Evolutionary conservation across 2,888 invertebrate species (phyloP).

Genomic region (Lasiommata megera): DNA sequence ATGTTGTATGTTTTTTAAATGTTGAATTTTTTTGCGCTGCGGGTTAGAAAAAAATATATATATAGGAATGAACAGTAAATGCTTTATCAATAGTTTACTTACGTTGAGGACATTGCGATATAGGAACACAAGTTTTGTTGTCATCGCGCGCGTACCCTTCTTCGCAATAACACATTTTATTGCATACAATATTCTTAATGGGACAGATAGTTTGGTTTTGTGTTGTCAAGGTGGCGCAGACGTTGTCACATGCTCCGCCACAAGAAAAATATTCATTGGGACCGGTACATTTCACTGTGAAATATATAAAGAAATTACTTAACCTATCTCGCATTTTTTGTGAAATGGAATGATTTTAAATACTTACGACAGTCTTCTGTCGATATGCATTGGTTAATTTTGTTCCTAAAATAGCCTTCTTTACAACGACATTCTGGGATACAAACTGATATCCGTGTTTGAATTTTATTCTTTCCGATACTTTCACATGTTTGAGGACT

Average conservation of each 20-base stretch:
- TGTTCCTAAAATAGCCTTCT: conserved; percentile 21
- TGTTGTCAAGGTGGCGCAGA: conserved; percentile 42
- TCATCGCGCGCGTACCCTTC: conserved; percentile 44
- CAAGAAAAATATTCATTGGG: conserved; percentile 48
- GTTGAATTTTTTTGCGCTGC: no score
- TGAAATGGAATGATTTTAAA: background rate
- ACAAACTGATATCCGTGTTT: conserved; percentile 11
- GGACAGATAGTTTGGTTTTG: conserved; percentile 48
- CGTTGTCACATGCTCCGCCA: conserved; percentile 53
- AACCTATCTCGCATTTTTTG: no score
- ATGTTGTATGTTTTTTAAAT: no score
- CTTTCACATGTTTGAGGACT: conserved; percentile 21
- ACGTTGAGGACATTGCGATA: no score
- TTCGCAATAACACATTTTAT: conserved; percentile 48
- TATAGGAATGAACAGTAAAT: no score
- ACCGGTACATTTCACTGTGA: conserved; percentile 41
- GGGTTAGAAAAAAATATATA: no score
- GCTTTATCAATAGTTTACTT: no score
- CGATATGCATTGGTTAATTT: conserved; percentile 28
- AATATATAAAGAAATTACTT: background rate
- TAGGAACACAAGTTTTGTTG: conserved; percentile 16
- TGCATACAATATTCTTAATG: conserved; percentile 45
- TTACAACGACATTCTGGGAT: conserved; percentile 25
- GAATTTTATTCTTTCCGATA: conserved; percentile 32
- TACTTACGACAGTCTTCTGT: background rate